Conservation (phyloP, 2,113 vertebrate species). For the Pedetes capensis region DNA sequence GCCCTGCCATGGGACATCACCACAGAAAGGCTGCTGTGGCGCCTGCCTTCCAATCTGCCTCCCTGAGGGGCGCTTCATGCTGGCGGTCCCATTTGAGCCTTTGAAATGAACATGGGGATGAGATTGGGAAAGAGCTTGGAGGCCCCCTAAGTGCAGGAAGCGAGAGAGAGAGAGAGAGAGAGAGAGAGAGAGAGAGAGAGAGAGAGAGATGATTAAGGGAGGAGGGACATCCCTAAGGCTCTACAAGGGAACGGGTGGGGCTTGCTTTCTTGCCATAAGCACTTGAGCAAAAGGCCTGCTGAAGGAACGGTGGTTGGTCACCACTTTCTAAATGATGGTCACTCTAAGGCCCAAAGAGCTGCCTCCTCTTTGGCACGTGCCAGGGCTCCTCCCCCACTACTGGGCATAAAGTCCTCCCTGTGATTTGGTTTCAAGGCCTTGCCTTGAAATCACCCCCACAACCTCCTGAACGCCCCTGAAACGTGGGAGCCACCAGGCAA, state of each 20-base stretch:
- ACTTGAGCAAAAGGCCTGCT: not conserved
- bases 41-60: not conserved
- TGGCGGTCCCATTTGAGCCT: not conserved
- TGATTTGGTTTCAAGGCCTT: rapidly evolving
- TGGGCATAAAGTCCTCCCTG: not conserved
- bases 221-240: too few relatives aligned
- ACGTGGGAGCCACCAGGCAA: conserved; percentile 21
- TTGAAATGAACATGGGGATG: not conserved
- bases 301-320: not conserved
- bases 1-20: not conserved
- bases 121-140: not conserved
- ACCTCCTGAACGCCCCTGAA: not conserved
- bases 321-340: not conserved
- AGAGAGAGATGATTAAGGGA: not conserved
- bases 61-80: not conserved
- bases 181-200: not conserved
- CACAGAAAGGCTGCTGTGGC: rapidly evolving
- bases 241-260: not conserved
- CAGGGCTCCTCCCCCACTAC: not conserved
- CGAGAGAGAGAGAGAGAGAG: not conserved
- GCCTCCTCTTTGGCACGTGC: conserved; percentile 43
- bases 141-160: not conserved
- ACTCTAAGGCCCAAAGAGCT: not conserved
- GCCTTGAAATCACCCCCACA: not conserved
- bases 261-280: not conserved